Evolutionary conservation across 2,888 invertebrate species (phyloP), one percentile per base, ranked within the genome.

Genomic region (Aleiodes alternator): DNA sequence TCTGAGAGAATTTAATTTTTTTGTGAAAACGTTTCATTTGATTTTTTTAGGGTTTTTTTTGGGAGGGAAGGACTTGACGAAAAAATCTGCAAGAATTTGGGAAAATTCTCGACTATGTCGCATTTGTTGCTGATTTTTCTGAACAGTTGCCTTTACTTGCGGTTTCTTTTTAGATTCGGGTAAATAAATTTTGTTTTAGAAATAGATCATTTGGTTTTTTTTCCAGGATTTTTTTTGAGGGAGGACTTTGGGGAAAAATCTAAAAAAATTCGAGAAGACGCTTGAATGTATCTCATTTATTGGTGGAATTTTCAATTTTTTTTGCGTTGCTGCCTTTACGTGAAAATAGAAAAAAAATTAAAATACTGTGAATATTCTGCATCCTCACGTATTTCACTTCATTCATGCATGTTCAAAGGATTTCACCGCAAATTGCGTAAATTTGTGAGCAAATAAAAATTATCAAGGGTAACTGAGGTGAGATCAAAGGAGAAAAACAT

Each of bases 361-460:
- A 3, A 43, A 16, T 38, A 61, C 43, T 8, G 12, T 8, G 48
- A 64, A 64, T 48, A 64, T 48, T 64, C 23, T 48, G 48, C 64
- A 48, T 64, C 64, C 8, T 64, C 48, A 56, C 64, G 16, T 48
- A 64, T 64, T 64, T 64, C 29, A 16, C 43, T 9, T 48, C 64
- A 43, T 16, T 43, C 68, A 68, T 51, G 50, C 12, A 53, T 68
- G 50, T 68, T 51, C 34, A 73, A 74, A 48, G 59, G 51, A 43
- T 61, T 74, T 74, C 38, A 74, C 59, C 51, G 53, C 48, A 74
- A 74, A 74, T 74, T 74, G 61, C 51, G 61, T 61, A 69, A 69
- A 74, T 74, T 73, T 69, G 59, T 69, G 59, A 16, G 61, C 53
- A 55, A 61, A 74, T 61, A 69, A 74, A 69, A 69, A 69, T 71